These are phyloP conservation scores for Erpetoichthys calabaricus DNA, from an alignment of 2,797 vertebrate genomes.

Conservation along the genomic window DNA sequence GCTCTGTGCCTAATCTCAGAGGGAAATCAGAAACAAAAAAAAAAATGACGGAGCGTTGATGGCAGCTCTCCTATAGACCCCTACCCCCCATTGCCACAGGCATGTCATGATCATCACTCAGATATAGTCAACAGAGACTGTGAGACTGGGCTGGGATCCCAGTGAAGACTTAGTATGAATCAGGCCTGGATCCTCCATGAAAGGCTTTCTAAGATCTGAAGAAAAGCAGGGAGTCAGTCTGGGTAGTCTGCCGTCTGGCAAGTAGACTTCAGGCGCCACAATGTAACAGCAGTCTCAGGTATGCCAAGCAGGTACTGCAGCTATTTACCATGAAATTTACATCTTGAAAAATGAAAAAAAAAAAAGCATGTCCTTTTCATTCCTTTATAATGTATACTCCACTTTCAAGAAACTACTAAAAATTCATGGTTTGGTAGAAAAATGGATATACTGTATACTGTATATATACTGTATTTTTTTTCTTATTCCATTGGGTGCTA, in stretches of 20 bases:
- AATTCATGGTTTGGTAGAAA: no score
- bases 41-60: slow-evolving; percentile 24
- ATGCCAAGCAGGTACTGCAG: slow-evolving; percentile 52
- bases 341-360: slow-evolving; percentile 4
- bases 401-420: no score
- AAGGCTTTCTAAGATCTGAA: slow-evolving; percentile 49
- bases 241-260: slow-evolving; percentile 40
- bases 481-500: no score
- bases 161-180: slow-evolving; percentile 25
- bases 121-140: slow-evolving; percentile 41
- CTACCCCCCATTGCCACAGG: slow-evolving; percentile 23
- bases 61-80: slow-evolving; percentile 27
- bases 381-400: no score
- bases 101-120: slow-evolving; percentile 37
- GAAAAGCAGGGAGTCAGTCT: slow-evolving; percentile 50
- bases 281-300: slow-evolving; percentile 79
- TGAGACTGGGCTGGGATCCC: slow-evolving; percentile 42
- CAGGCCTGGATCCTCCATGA: slow-evolving; percentile 35
- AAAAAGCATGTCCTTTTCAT: no score
- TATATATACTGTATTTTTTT: no score
- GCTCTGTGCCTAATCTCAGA: slow-evolving; percentile 42
- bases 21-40: slow-evolving; percentile 36
- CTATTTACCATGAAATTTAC: slow-evolving; percentile 47
- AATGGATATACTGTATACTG: no score
- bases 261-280: slow-evolving; percentile 70